Evolutionary conservation across 2,888 invertebrate genomes (phyloP), one percentile per base, ranked within the genome.

Genomic region (Brachyopa scutellaris): DNA sequence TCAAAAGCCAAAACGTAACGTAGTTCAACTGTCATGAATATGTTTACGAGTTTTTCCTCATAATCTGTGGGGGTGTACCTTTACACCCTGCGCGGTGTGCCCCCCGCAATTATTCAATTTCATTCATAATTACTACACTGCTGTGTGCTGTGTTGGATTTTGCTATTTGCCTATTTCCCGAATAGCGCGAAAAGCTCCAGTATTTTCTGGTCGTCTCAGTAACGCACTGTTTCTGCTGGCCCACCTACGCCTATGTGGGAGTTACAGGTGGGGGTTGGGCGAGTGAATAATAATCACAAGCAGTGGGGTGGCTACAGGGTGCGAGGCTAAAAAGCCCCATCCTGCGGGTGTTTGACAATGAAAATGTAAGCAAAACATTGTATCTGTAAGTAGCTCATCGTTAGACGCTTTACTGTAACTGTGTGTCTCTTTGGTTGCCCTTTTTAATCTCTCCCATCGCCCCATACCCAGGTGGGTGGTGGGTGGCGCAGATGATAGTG

Each of bases 91-190:
- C n/a, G n/a, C n/a, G n/a, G n/a, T n/a, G n/a, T n/a, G n/a, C n/a
- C n/a, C 49, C 47, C 69, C 29, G 7, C 29, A 29, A 21, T 17
- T 23, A 51, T 11, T 45, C 11, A 15, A 38, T 57, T 78, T 78
- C 78, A 72, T 78, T 78, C 72, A 78, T 66, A 72, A 78, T 66
- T 61, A 19, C 59, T 51, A 19, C 29, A 13, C 23, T 31, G 19
- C 31, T 23, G 36, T 19, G 26, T 3, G 26, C 26, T 26, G 26
- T 6, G 26, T 26, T 57, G 36, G n/a, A 42, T 36, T 64, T 57
- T n/a, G n/a, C 15, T 26, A 57, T 51, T 64, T 73, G 19, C 47
- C 13, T 57, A 36, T 51, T 38, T 21, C 40, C 15, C 38, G 57
- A 40, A 38, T 15, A n/a, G 59, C 61, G 67, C 53, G 45, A 51